Evolutionary conservation across 2,888 invertebrate species (phyloP).

Genomic region (Chymomyza caudatula): DNA sequence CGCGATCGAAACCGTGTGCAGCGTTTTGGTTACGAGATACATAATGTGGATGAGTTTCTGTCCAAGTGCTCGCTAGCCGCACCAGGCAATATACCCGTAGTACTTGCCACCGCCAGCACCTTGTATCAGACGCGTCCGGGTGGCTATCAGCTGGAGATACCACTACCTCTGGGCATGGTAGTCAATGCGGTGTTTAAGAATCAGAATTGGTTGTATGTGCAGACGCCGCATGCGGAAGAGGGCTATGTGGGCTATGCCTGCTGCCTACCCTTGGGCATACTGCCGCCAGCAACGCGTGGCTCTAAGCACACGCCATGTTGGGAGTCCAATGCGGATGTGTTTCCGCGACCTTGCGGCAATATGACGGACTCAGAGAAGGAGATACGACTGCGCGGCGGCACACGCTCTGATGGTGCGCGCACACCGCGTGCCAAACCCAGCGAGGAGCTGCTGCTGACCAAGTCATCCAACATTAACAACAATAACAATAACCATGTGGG

Average conservation of each 20-base stretch:
- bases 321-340: conserved; percentile 89
- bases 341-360: conserved; percentile 89
- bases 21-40: conserved; percentile 87
- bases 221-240: conserved; percentile 90
- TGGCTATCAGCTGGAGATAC: conserved; percentile 84
- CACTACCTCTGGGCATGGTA: conserved; percentile 88
- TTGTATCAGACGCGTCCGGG: conserved; percentile 86
- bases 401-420: conserved; percentile 85
- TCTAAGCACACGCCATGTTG: conserved; percentile 85
- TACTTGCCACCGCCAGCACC: conserved; percentile 85
- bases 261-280: conserved; percentile 87
- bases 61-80: conserved; percentile 88
- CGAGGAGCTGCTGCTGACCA: conserved; percentile 33
- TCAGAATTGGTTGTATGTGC: conserved; percentile 90
- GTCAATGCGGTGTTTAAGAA: conserved; percentile 93
- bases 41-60: conserved; percentile 88
- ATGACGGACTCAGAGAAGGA: conserved; percentile 89
- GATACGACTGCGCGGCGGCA: conserved; percentile 80
- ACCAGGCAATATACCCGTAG: conserved; percentile 92
- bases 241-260: conserved; percentile 88
- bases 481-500: conserved; percentile 36
- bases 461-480: conserved; percentile 53
- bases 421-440: conserved; percentile 77
- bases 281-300: conserved; percentile 79
- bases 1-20: conserved; percentile 75